Base-by-base conservation (phyloP, 2,888 invertebrate genomes). In the Hydriomena furcata region DNA sequence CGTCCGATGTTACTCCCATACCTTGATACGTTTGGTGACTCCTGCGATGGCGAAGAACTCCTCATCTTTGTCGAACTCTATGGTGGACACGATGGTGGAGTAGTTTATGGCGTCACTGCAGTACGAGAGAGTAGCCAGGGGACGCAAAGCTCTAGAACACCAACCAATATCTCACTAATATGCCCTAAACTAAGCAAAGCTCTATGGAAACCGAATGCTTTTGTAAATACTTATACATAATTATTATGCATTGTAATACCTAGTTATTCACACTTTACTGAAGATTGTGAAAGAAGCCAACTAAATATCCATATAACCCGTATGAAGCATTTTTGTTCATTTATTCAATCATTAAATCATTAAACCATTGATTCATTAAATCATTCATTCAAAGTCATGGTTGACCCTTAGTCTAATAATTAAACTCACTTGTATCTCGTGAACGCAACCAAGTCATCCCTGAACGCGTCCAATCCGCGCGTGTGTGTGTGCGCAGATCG, bases 11-110 rank as follows among this genome's bases (percentile, higher is more conserved):
- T n/a, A n/a, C n/a, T n/a, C n/a, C n/a, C n/a, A n/a, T 45, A 62
- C 75, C 91, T 98, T 98, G 49, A 98, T 98, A 54, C 97, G 93
- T 78, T 97, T 97, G 0, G 98, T 98, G 7, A 98, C 98, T 1
- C 98, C 98, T 23, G 98, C 98, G 64, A 98, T 97, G 0, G 98
- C 98, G 85, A 98, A 98, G 82, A 95, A 96, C 86, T 98, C 98
- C 77, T 96, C 95, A 82, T 98, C 98, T 81, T 97, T 96, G 79
- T 98, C 98, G 86, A 98, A 98, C 83, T 98, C 98, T 63, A 98
- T 98, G 66, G 97, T 97, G 13, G 96, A 96, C 3, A 96, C 96
- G 59, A 96, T 96, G 3, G 95, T 96, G 2, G 95, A 95, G 73
- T 94, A 95, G 76, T 95, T 96, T 76, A 96, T 95, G 42, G 97